These are phyloP conservation scores for Lutjanus campechanus DNA, from an alignment of 2,797 vertebrate species.

Conservation along the genomic window DNA sequence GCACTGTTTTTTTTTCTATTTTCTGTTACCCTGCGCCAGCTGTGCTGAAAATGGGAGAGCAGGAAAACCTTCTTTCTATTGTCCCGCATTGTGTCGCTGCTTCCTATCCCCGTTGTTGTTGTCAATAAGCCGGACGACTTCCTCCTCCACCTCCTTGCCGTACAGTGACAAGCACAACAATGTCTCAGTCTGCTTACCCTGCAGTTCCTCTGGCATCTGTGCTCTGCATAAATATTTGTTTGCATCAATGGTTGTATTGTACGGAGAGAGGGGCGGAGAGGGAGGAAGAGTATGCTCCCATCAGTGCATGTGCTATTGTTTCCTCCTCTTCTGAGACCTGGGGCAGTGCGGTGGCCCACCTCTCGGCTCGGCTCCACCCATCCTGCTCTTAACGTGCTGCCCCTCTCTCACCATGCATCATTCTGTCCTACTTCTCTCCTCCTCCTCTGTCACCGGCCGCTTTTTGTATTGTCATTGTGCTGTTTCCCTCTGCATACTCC, in stretches of 20 bases:
- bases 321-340: slow-evolving; percentile 57
- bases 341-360: slow-evolving; percentile 63
- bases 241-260: slow-evolving; percentile 80
- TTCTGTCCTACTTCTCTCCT: slow-evolving; percentile 77
- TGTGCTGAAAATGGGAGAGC: slow-evolving; percentile 56
- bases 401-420: slow-evolving; percentile 64
- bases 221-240: slow-evolving; percentile 78
- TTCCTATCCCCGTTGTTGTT: slow-evolving; percentile 74
- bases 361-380: slow-evolving; percentile 72
- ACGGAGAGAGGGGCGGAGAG: slow-evolving; percentile 40
- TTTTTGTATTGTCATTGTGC: slow-evolving; percentile 68
- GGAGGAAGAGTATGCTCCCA: slow-evolving; percentile 60
- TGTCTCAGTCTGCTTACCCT: slow-evolving; percentile 50
- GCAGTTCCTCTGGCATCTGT: slow-evolving; percentile 70
- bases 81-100: slow-evolving; percentile 61
- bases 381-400: slow-evolving; percentile 63
- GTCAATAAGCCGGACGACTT: slow-evolving; percentile 63
- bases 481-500: slow-evolving; percentile 40
- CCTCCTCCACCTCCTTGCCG: slow-evolving; percentile 62
- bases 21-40: slow-evolving; percentile 30
- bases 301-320: slow-evolving; percentile 72
- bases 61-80: slow-evolving; percentile 69
- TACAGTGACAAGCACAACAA: slow-evolving; percentile 63
- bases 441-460: slow-evolving; percentile 53
- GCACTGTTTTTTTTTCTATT: background rate